Evolutionary conservation across 2,888 invertebrate species (phyloP).

Genomic region (Aleiodes leptofemur): DNA sequence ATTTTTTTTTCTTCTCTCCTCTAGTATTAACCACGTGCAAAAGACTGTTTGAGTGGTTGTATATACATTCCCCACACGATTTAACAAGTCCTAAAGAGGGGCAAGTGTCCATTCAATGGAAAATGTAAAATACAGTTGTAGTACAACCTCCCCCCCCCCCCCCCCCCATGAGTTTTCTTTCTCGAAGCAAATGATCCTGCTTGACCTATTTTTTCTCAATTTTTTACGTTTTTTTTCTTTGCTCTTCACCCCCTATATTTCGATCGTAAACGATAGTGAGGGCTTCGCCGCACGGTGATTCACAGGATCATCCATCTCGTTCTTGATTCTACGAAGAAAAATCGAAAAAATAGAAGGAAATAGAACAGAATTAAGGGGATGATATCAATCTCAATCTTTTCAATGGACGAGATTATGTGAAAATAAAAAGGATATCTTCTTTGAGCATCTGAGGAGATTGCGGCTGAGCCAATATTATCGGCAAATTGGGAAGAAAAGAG

Average conservation of each 20-base stretch:
- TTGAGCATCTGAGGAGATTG: no score
- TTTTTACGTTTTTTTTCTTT: not conserved
- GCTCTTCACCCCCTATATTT: no score
- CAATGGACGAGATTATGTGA: no score
- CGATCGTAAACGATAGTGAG: constrained; percentile 14
- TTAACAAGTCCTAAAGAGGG: constrained; percentile 9
- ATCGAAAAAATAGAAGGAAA: no score
- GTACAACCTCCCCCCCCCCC: not conserved
- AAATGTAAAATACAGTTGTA: not conserved
- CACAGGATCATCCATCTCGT: no score
- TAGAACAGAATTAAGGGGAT: no score
- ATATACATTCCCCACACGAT: constrained; percentile 24
- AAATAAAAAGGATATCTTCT: no score
- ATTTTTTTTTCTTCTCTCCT: not conserved
- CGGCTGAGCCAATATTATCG: no score
- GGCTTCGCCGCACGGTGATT: no score
- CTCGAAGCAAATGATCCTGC: constrained; percentile 2
- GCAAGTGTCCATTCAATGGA: constrained; percentile 17
- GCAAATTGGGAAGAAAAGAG: no score
- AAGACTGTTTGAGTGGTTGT: constrained; percentile 26
- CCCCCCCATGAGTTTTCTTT: not conserved
- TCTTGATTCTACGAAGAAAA: no score
- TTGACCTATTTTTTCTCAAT: not conserved
- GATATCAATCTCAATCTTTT: no score
- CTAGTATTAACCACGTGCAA: constrained; percentile 24